Evolutionary conservation across 1,140 invertebrate genomes (phyloP).

Genomic region (Epicauta chinensis): DNA sequence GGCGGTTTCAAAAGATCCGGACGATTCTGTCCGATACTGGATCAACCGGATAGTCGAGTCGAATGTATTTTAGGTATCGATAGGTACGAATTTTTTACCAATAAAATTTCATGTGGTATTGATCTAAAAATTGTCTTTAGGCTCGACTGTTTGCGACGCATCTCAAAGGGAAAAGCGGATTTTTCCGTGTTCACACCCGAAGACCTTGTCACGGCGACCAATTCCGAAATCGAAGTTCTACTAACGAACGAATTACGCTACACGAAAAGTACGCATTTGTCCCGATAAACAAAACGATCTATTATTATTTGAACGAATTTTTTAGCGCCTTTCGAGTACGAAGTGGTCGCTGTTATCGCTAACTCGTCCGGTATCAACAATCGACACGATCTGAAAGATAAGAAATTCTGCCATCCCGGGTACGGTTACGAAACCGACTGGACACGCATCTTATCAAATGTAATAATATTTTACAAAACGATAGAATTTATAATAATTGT

Average conservation of each 20-base stretch:
- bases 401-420: conserved; percentile 69
- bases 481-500: not conserved
- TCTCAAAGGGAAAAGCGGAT: conserved; percentile 67
- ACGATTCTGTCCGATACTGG: conserved; percentile 54
- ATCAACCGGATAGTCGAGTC: conserved; percentile 45
- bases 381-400: conserved; percentile 56
- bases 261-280: conserved; percentile 41
- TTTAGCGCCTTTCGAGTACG: conserved; percentile 54
- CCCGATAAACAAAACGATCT: not conserved
- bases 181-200: conserved; percentile 76
- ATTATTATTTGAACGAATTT: conserved; percentile 1
- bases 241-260: conserved; percentile 62
- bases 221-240: conserved; percentile 57
- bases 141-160: conserved; percentile 66
- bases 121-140: conserved; percentile 43
- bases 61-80: conserved; percentile 61
- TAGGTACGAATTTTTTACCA: conserved; percentile 42
- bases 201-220: conserved; percentile 67
- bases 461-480: conserved; percentile 38
- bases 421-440: conserved; percentile 58
- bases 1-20: conserved; percentile 50
- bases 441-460: conserved; percentile 59
- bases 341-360: conserved; percentile 64
- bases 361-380: conserved; percentile 51
- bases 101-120: too few species aligned